These are phyloP conservation scores for Drosophila conformis DNA, from an alignment of 2,888 invertebrate genomes.

Conservation along the genomic window DNA sequence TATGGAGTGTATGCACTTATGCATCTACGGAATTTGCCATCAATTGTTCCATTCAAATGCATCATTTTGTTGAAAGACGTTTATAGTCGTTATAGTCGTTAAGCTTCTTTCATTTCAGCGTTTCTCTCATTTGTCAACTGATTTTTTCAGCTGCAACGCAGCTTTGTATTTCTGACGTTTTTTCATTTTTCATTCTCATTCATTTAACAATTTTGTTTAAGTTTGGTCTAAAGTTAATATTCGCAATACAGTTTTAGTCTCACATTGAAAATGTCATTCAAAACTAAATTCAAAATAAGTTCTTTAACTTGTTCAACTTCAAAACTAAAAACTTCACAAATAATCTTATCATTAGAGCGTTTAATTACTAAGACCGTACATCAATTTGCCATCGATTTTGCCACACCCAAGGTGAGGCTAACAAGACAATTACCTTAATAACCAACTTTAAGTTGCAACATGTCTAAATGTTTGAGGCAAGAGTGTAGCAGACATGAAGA, in stretches of 20 bases:
- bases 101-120: background rate
- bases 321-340: slow-evolving; percentile 1
- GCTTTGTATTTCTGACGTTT: background rate
- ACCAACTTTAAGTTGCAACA: slow-evolving; percentile 41
- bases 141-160: background rate
- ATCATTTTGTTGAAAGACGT: background rate
- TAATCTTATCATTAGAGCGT: slow-evolving; percentile 38
- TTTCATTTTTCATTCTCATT: background rate
- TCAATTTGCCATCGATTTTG: slow-evolving; percentile 38
- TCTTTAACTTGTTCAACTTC: background rate
- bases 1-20: background rate
- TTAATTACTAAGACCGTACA: slow-evolving; percentile 18
- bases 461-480: background rate
- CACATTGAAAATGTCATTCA: background rate
- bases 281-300: background rate
- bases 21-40: background rate
- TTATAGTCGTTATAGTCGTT: background rate
- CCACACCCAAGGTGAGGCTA: slow-evolving; percentile 38
- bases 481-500: background rate
- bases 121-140: background rate
- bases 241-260: too few relatives aligned
- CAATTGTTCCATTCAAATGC: slow-evolving; percentile 3
- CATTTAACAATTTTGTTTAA: background rate
- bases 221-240: background rate
- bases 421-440: slow-evolving; percentile 68